Evolutionary conservation across 2,888 invertebrate species (phyloP).

Genomic region (Cephus pygmeus): DNA sequence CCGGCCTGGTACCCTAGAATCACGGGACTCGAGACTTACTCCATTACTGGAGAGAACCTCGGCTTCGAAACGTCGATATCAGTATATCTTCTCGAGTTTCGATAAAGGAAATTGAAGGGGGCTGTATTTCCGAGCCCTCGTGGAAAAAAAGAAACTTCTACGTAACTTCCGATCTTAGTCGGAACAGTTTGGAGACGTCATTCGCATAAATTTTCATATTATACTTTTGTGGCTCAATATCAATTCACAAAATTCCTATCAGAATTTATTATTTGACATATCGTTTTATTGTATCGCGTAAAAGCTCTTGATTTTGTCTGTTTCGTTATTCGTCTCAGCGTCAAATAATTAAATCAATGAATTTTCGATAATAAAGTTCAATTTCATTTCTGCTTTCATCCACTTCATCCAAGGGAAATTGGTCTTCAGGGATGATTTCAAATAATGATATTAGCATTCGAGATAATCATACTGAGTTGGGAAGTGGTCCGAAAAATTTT

Average conservation of each 20-base stretch:
- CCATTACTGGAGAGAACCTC: not conserved
- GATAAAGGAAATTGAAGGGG: not conserved
- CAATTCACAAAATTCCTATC: not conserved
- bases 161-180: not conserved
- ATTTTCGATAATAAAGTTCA: not conserved
- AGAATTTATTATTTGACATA: not conserved
- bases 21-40: conserved; percentile 4
- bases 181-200: not conserved
- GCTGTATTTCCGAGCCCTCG: not conserved
- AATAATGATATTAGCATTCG: not conserved
- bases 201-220: not conserved
- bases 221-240: not conserved
- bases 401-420: not conserved
- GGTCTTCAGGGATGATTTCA: not conserved
- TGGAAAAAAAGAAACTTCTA: not conserved
- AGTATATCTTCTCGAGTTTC: not conserved
- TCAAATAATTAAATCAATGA: not conserved
- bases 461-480: not conserved
- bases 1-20: conserved; percentile 25
- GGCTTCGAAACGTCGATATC: not conserved
- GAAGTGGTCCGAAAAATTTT: not conserved
- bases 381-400: not conserved
- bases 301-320: not conserved
- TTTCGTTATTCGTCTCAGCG: not conserved
- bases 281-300: not conserved